These are phyloP conservation scores for Oligia strigilis DNA, from an alignment of 2,888 invertebrate species.

Conservation along the genomic window DNA sequence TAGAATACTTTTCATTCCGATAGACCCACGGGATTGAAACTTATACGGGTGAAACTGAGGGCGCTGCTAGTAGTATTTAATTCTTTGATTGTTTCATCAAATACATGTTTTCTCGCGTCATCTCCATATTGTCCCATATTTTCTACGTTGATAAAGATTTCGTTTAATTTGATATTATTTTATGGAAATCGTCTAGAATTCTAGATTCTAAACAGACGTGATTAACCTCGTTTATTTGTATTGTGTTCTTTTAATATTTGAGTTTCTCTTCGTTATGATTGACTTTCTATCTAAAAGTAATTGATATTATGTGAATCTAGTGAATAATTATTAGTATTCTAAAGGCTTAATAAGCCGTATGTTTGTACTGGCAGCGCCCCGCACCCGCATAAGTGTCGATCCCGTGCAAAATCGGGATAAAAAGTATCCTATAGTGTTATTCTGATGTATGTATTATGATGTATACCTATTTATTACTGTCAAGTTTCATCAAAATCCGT, in stretches of 20 bases:
- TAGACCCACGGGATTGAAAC: too few relatives aligned
- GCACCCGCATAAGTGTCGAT: too few relatives aligned
- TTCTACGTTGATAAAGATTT: background rate
- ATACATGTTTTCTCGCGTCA: background rate
- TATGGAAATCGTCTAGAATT: slow-evolving; percentile 9
- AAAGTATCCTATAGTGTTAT: too few relatives aligned
- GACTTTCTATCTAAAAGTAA: slow-evolving; percentile 52
- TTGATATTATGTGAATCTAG: slow-evolving; percentile 5
- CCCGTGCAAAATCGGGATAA: too few relatives aligned
- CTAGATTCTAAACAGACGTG: slow-evolving; percentile 20
- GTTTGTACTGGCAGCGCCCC: background rate
- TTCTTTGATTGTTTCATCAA: background rate
- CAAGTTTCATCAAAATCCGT: too few relatives aligned
- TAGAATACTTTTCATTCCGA: too few relatives aligned
- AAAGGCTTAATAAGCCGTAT: too few relatives aligned
- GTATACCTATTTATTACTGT: too few relatives aligned
- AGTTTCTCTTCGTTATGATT: slow-evolving; percentile 52
- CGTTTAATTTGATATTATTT: background rate
- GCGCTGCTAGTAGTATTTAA: background rate
- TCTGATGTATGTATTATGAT: too few relatives aligned
- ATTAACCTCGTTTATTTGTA: slow-evolving; percentile 37
- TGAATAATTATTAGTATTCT: background rate
- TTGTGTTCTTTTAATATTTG: slow-evolving; percentile 28
- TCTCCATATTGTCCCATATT: background rate
- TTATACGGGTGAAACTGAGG: too few relatives aligned